These are phyloP conservation scores for Phalera bucephala DNA, from an alignment of 2,888 invertebrate species.

Conservation along the genomic window DNA sequence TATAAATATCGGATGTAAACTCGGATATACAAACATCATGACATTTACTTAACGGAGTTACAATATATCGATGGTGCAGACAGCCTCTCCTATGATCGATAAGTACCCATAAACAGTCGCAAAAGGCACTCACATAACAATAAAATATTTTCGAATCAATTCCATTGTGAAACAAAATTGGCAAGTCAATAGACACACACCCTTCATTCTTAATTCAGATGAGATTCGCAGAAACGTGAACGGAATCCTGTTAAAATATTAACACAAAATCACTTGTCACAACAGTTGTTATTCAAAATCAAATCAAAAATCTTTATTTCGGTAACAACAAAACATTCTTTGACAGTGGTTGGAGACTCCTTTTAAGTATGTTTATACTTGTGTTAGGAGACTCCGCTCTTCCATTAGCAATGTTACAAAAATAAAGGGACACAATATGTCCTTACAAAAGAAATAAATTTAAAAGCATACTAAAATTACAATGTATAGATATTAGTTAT, in stretches of 20 bases:
- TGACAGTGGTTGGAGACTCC: no score
- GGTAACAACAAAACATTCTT: no score
- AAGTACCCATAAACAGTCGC: constrained; percentile 20
- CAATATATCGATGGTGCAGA: constrained; percentile 20
- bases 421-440: no score
- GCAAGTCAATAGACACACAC: constrained; percentile 14
- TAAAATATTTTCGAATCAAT: constrained; percentile 2
- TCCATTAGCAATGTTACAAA: no score
- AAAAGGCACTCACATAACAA: constrained; percentile 16
- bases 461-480: no score
- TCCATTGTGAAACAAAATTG: constrained; percentile 13
- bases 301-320: no score
- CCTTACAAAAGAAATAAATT: no score
- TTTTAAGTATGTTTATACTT: no score
- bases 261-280: constrained; percentile 14
- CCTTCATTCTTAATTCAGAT: constrained; percentile 30
- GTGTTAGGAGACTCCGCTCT: no score
- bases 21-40: constrained; percentile 21
- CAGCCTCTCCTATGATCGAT: constrained; percentile 23
- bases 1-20: constrained; percentile 7
- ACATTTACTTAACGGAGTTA: constrained; percentile 30
- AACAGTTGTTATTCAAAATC: constrained; percentile 10
- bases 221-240: constrained; percentile 13
- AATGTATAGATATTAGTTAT: no score
- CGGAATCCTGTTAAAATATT: constrained; percentile 5